Evolutionary conservation across 2,113 vertebrate genomes (phyloP), one percentile per base, ranked within the genome.

Genomic region (Ploceus nigricollis): DNA sequence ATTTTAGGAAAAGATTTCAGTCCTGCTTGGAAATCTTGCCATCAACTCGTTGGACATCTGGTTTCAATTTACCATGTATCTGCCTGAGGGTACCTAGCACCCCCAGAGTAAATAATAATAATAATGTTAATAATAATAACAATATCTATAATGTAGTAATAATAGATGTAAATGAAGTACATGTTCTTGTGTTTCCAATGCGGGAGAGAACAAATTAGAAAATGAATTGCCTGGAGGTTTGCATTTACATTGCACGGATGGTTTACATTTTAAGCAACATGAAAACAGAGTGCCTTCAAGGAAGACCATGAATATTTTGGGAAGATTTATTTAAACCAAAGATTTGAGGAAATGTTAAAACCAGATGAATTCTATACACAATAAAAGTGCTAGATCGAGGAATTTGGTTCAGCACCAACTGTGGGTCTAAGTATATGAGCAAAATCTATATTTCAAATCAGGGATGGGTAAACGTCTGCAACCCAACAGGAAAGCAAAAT

Each of bases 1-100:
- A 91, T 86, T 91, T 92, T 73, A 85, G 76, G 90, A 37, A 68
- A 56, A 88, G 7, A 82, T 95, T 97, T 96, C 97, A 90, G 96
- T 90, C 89, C 93, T 78, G 85, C 90, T 94, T 95, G 94, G 96
- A 95, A 97, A 97, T 84, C 87, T 97, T 97, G 95, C 90, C 97
- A 97, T 94, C 85, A 94, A 66, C 91, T 96, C 94, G 0, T 95
- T 93, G 97, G 96, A 97, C 97, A 98, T 98, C 97, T 98, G 97
- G 82, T 97, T 98, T 97, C 87, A 97, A 97, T 98, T 97, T 94
- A 79, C 81, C 53, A 40, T 83, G 80, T 90, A 72, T 70, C 78
- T 94, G 94, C 95, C 92, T 85, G 65, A 85, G 94, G 76, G 84
- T 75, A 83, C 58, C 19, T 60, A 83, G 65, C 86, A 80, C 89